A percentile compares a stretch with the other conserved stretches of the same genome.
Conservation (phyloP, 2,888 invertebrate species). For the Caradrina clavipalpis region DNA sequence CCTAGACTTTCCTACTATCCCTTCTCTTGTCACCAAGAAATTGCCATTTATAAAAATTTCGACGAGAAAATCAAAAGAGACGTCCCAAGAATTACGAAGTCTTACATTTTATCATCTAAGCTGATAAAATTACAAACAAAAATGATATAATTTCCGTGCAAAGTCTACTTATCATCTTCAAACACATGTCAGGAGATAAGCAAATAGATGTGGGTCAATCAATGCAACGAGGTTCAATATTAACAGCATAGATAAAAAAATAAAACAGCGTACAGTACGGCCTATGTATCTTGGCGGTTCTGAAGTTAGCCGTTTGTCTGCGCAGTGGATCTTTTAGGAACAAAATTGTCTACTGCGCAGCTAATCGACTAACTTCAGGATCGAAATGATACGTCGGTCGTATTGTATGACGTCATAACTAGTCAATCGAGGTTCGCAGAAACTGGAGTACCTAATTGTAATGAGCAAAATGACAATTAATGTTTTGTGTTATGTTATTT, state of each 20-base stretch:
- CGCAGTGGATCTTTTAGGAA: too few species aligned
- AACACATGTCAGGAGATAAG: constrained; percentile 43
- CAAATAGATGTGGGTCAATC: constrained; percentile 46
- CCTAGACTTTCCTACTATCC: too few species aligned
- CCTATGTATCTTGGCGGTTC: too few species aligned
- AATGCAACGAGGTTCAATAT: constrained; percentile 46
- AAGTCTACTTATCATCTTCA: constrained; percentile 28
- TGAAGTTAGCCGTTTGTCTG: too few species aligned
- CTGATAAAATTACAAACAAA: constrained; percentile 31
- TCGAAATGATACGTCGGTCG: too few species aligned
- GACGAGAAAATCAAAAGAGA: too few species aligned
- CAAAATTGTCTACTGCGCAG: too few species aligned
- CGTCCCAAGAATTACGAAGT: not conserved
- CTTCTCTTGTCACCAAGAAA: too few species aligned
- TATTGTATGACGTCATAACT: constrained; percentile 9
- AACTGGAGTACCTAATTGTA: not conserved
- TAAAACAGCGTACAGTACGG: constrained; percentile 1
- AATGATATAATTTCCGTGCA: constrained; percentile 36
- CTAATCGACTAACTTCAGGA: too few species aligned
- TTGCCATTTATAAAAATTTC: too few species aligned
- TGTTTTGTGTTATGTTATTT: not conserved
- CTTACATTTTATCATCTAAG: not conserved
- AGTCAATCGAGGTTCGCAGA: not conserved
- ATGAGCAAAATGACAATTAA: not conserved
- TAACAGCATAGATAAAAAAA: constrained; percentile 27